Evolutionary conservation across 2,797 vertebrate genomes (phyloP).

Genomic region (Miichthys miiuy): DNA sequence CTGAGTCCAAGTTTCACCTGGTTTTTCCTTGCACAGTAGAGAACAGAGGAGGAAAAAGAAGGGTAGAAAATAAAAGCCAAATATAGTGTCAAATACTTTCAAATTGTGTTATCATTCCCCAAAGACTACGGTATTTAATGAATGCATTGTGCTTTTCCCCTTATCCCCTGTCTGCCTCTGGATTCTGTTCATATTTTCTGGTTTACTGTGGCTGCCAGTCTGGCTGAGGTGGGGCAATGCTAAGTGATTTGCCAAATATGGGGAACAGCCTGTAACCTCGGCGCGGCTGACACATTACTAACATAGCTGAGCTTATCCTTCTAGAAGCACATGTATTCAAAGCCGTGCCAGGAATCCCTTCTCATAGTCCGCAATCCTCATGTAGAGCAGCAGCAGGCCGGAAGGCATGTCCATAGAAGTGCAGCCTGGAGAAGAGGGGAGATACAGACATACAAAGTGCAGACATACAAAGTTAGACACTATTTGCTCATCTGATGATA

Average conservation of each 20-base stretch:
- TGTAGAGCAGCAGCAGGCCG: constrained; percentile 46
- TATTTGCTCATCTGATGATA: constrained; percentile 30
- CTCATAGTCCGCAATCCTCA: constrained; percentile 44
- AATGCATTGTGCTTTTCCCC: constrained; percentile 30
- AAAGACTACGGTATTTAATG: constrained; percentile 45
- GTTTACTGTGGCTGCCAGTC: constrained; percentile 67
- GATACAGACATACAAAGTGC: constrained; percentile 10
- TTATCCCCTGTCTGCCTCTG: constrained; percentile 37
- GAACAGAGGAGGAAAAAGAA: neutral
- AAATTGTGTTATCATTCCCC: constrained; percentile 30
- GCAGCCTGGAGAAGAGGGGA: constrained; percentile 32
- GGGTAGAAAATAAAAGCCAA: constrained; percentile 26
- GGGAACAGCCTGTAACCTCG: constrained; percentile 75
- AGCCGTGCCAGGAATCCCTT: constrained; percentile 76
- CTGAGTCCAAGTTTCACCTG: constrained; percentile 26
- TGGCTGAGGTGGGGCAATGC: constrained; percentile 63
- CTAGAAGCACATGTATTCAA: constrained; percentile 77
- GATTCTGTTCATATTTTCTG: constrained; percentile 77
- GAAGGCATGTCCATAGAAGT: constrained; percentile 58
- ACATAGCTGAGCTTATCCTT: constrained; percentile 82
- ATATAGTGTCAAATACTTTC: constrained; percentile 16
- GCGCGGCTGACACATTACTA: constrained; percentile 75
- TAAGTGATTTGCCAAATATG: constrained; percentile 80
- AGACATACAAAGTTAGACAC: constrained; percentile 29
- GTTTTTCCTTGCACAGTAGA: constrained; percentile 9